Base-by-base conservation (phyloP, 35 echinoderm and acorn worm species). In the Ophiothrix spiculata region DNA sequence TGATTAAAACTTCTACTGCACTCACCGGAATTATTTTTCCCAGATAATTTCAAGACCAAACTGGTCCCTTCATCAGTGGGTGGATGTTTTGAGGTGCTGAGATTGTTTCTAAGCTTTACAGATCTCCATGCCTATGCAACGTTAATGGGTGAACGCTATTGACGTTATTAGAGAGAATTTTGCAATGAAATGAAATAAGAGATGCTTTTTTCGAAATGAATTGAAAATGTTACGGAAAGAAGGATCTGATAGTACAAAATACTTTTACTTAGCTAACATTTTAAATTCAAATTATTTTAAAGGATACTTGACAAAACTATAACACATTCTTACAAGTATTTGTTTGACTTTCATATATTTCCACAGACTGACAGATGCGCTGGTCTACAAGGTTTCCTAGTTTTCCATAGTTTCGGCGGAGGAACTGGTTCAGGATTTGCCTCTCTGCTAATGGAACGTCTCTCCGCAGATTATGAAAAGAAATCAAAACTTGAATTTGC, bases 331-430 rank as follows among this genome's bases (percentile, higher is more conserved):
- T 29, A 8, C 38, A 35, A 35, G 21, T 36, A 78, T 40, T 14
- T 80, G 38, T 16, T 0, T 37, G 35, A 6, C 3, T 35, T 36
- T 13, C 40, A 41, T 56, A 56, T 56, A 29, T 38, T 25, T 33
- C 33, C 33, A 28, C 31, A 56, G 80, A 38, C 64, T 19, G 89
- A 90, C 36, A 81, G 85, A 36, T 90, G 81, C 31, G 63, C 89
- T 15, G 89, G 89, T 69, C 89, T 91, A 75, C 90, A 89, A 63
- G 87, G 87, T 25, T 89, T 89, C 42, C 78, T 91, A 35, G 25
- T 91, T 46, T 91, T 91, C 78, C 90, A 91, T 39, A 87, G 84
- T 36, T 91, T 91, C 46, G 90, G 90, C 56, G 90, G 90, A 2
- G 90, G 90, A 28, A 91, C 90, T 29, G 90, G 90, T 11, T 91